Evolutionary conservation across 2,888 invertebrate species (phyloP), one percentile per base, ranked within the genome.

Genomic region (Platypus cylindrus): DNA sequence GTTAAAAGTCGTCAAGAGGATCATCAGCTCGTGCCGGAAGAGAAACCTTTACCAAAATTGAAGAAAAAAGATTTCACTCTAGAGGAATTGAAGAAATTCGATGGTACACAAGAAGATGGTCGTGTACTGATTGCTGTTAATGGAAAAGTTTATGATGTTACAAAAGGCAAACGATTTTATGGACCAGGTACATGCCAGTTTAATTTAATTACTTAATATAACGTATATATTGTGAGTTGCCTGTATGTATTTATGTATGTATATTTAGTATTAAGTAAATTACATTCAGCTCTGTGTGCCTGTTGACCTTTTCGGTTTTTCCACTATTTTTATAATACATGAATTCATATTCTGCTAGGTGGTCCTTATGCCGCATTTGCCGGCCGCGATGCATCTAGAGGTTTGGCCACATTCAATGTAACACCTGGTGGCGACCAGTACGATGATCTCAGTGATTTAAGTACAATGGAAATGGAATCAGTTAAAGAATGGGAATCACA

Each of bases 401-500:
- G 91, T 23, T 67, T 97, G 34, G 95, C 93, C 24, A 94, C 89
- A 43, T 97, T 97, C 63, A 82, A 82, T 22, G 79, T 94, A 30
- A 75, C 78, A 32, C 71, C 76, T 32, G 75, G 78, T 43, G 80
- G 81, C 42, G 86, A 83, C 50, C 46, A 45, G 8, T 91, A 91
- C 65, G 95, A 97, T 68, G 95, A 97, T 62, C 71, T 97, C 35
- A 87, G 87, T 60, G 95, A 97, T 64, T 73, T 97, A 36, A 84
- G 80, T 55, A 75, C 82, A 9, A 76, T 82, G 68, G 86, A 97
- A 67, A 91, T 95, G 89, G 91, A 91, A 49, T 86, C 89, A 14
- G 82, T 95, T 5, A 74, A 75, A 46, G 95, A 97, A 65, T 97
- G 97, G 97, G 93, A 94, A 62, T 83, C 84, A 63, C 95, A 95